Conservation (phyloP, 2,113 vertebrate genomes). For the Uria lomvia region DNA sequence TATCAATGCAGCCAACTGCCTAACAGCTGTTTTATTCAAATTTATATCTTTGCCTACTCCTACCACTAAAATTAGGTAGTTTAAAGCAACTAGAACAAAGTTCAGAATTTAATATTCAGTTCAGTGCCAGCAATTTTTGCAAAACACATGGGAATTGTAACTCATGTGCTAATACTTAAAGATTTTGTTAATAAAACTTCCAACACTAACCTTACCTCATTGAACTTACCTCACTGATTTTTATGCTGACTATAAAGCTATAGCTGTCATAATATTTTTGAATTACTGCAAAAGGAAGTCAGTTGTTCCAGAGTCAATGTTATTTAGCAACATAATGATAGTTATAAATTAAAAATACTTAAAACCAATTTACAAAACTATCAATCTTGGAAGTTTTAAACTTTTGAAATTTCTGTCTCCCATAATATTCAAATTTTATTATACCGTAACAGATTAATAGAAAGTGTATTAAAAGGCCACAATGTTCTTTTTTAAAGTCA, state of each 20-base stretch:
- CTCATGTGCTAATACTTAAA: conserved; percentile 73
- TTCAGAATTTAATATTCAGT: conserved; percentile 67
- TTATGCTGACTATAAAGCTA: conserved; percentile 76
- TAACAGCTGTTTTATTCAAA: conserved; percentile 59
- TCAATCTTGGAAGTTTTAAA: conserved; percentile 59
- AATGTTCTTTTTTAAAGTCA: not conserved
- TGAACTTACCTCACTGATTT: conserved; percentile 78
- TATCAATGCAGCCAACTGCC: conserved; percentile 51
- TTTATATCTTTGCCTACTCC: conserved; percentile 57
- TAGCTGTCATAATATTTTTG: conserved; percentile 76
- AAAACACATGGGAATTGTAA: conserved; percentile 74
- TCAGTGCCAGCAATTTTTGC: conserved; percentile 70
- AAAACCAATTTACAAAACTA: conserved; percentile 69
- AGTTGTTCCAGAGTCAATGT: conserved; percentile 73
- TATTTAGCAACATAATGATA: conserved; percentile 75
- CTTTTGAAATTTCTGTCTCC: conserved; percentile 29
- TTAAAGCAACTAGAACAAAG: conserved; percentile 68
- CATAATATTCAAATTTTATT: conserved; percentile 9
- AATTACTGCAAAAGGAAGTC: conserved; percentile 76
- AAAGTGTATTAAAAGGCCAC: not conserved
- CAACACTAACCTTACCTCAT: conserved; percentile 77
- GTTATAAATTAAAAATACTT: conserved; percentile 76
- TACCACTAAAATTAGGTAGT: conserved; percentile 66
- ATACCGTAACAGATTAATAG: not conserved
- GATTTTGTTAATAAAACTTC: conserved; percentile 78